These are phyloP conservation scores for Scaptodrosophila latifasciaeformis DNA, from an alignment of 2,888 invertebrate genomes.

Conservation along the genomic window DNA sequence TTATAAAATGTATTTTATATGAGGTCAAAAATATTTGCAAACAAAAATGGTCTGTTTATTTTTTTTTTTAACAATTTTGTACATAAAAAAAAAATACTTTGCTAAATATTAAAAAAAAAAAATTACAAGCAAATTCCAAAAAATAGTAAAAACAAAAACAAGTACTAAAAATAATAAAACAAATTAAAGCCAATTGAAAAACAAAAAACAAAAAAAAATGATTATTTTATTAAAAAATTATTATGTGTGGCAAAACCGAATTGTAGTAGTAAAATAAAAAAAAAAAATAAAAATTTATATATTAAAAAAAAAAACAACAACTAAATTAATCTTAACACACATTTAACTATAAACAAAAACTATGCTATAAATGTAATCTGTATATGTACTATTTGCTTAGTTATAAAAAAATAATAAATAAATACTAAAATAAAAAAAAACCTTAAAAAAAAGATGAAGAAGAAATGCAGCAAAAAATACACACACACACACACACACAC, in stretches of 20 bases:
- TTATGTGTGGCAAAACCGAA: conserved; percentile 1
- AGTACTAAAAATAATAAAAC: conserved; percentile 14
- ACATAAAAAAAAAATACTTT: conserved; percentile 4
- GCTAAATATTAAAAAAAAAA: conserved; percentile 8
- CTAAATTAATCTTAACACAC: conserved; percentile 25
- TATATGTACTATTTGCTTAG: conserved; percentile 50
- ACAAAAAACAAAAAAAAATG: conserved; percentile 10
- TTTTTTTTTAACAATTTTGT: conserved; percentile 13
- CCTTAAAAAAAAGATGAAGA: conserved; percentile 15
- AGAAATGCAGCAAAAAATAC: too few species aligned
- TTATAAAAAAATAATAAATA: conserved; percentile 24
- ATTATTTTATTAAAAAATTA: too few species aligned
- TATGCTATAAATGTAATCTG: conserved; percentile 49
- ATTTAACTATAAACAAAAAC: conserved; percentile 24
- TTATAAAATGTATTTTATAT: conserved; percentile 47
- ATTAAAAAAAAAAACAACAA: conserved; percentile 21
- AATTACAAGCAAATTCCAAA: conserved; percentile 39
- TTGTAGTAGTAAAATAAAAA: conserved; percentile 17
- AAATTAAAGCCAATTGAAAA: conserved; percentile 18
- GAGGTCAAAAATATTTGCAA: too few species aligned
- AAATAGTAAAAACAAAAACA: conserved; percentile 19
- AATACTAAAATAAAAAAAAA: conserved; percentile 31
- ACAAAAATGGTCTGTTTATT: conserved; percentile 32
- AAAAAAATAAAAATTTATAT: conserved; percentile 17
- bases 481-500: conserved; percentile 7